These are phyloP conservation scores for Eolophus roseicapilla DNA, from an alignment of 2,113 vertebrate genomes.

Conservation along the genomic window DNA sequence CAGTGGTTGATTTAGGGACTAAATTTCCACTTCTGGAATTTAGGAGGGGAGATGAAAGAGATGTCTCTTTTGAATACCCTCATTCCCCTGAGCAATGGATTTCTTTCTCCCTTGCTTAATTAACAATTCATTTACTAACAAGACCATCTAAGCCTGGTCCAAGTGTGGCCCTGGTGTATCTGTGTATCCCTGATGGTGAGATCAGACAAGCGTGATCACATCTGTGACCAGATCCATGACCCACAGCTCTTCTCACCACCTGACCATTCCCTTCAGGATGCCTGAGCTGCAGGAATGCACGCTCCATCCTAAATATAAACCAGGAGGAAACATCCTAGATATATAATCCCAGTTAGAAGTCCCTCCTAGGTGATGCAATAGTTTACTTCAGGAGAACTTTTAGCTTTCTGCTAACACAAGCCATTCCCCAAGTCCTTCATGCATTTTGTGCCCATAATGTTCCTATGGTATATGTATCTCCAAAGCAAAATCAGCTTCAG, in stretches of 20 bases:
- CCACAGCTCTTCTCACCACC: background rate
- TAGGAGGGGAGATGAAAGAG: background rate
- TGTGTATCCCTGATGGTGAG: background rate
- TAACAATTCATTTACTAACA: background rate
- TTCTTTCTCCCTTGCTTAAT: constrained; percentile 4
- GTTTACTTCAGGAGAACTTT: background rate
- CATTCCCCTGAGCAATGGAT: background rate
- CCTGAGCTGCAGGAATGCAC: background rate
- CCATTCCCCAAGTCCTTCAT: accelerated
- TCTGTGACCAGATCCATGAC: background rate
- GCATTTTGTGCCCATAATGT: background rate
- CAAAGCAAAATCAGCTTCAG: background rate
- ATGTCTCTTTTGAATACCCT: background rate
- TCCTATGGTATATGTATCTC: background rate
- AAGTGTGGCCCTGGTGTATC: background rate
- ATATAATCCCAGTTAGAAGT: background rate
- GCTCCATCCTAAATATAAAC: constrained; percentile 21
- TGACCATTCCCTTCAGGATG: background rate
- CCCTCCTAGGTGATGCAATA: background rate
- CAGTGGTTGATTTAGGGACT: background rate
- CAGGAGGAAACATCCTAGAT: background rate
- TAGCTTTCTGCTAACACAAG: background rate
- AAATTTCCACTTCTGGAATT: background rate
- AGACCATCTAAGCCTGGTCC: background rate
- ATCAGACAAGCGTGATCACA: background rate